Base-by-base conservation (phyloP, 2,888 invertebrate genomes). In the Branchipolynoe longqiensis region DNA sequence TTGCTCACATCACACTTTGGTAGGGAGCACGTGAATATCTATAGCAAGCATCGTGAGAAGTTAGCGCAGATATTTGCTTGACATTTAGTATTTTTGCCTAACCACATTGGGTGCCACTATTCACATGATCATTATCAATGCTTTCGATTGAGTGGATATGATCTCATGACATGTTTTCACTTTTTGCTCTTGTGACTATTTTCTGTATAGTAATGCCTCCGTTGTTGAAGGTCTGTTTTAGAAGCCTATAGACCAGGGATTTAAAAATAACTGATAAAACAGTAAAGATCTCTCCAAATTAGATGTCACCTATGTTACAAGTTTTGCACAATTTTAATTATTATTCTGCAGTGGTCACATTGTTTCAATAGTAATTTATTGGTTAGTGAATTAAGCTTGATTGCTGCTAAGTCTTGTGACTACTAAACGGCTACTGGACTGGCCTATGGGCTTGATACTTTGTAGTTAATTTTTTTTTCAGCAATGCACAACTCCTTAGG, bases 221-320 rank as follows among this genome's bases (percentile, higher is more conserved):
- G 78, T 78, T 78, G 78, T 78, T 48, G 2, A 28, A 78, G 78
- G 22, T 78, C 78, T 78, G 78, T 48, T 78, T 33, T 78, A 78
- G 78, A 78, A 78, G 78, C 54, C 78, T 78, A 41, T 78, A 78
- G 78, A 78, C 78, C 78, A 33, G 78, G 78, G 54, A 25, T n/a
- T n/a, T n/a, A 78, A 41, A 48, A 41, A 78, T 48, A 48, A 36
- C 33, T 38, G 38, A 36, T 69, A 31, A 69, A 69, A 36, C 69
- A 33, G 38, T 22, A 62, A 62, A 62, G 74, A 48, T 78, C 78
- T 73, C 36, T 78, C 8, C 48, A 48, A 41, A 33, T 48, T 48
- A 18, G 78, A 78, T 25, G 78, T 48, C 78, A 40, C 78, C 41
- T 4, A 33, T 78, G 48, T 48, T 48, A 54, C 78, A 78, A 22